phyloP scores from a whole-genome alignment of 1,140 invertebrate species.

The Sitophilus oryzae region DNA sequence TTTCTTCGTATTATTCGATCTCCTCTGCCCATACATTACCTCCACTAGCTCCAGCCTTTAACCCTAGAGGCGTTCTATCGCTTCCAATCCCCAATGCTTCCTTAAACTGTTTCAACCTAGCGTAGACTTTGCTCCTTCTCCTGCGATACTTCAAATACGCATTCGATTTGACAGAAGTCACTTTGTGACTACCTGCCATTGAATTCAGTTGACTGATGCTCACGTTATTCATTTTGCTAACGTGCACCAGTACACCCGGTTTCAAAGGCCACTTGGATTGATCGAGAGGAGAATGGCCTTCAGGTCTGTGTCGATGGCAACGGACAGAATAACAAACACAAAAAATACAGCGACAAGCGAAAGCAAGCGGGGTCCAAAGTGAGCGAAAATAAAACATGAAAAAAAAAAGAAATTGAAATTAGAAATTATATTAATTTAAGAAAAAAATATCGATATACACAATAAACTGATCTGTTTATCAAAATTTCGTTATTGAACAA shows the following conservation, averaged over 20 bases:
- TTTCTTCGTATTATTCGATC: too few relatives aligned
- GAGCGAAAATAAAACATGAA: conserved; percentile 1
- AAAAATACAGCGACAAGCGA: conserved; percentile 1
- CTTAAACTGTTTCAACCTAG: conserved; percentile 36
- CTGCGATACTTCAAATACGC: conserved; percentile 31
- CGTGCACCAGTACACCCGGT: conserved; percentile 80
- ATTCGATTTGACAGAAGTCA: conserved; percentile 30
- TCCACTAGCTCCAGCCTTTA: conserved; percentile 38
- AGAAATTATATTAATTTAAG: neutral
- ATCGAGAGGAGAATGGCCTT: conserved; percentile 45
- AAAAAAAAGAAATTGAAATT: conserved; percentile 5
- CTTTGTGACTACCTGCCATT: conserved; percentile 23
- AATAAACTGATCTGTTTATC: too few relatives aligned
- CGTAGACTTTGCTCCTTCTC: conserved; percentile 40
- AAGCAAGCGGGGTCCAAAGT: neutral
- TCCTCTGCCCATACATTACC: conserved; percentile 36
- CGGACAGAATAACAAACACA: conserved; percentile 5
- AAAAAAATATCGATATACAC: conserved; percentile 7
- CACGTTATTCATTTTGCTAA: conserved; percentile 66
- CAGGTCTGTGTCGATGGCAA: conserved; percentile 31
- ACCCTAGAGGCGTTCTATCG: conserved; percentile 33
- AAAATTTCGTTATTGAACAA: too few relatives aligned
- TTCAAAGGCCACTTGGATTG: conserved; percentile 81
- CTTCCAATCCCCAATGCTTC: conserved; percentile 35
- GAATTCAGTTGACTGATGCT: conserved; percentile 40